phyloP scores from a whole-genome alignment of 2,797 vertebrate genomes.

The Chiroxiphia lanceolata region DNA sequence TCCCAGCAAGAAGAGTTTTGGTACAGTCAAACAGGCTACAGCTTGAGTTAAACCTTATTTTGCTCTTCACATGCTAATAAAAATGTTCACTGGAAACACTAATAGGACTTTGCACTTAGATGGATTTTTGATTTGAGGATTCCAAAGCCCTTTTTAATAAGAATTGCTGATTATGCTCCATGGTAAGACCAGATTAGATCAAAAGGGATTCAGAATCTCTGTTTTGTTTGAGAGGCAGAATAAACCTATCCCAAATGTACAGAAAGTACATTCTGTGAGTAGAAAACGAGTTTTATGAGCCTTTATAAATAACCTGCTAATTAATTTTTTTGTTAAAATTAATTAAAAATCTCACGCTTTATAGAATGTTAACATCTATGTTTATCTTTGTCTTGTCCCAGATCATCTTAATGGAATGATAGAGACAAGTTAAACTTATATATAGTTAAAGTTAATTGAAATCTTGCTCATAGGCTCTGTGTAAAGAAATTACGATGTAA shows the following conservation, averaged over 20 bases:
- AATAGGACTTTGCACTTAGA: background rate
- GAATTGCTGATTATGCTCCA: background rate
- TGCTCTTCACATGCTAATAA: background rate
- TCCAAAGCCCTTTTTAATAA: background rate
- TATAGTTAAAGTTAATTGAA: conserved; percentile 52
- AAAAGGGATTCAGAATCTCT: background rate
- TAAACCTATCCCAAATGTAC: background rate
- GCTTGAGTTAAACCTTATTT: background rate
- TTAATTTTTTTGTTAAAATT: conserved; percentile 19
- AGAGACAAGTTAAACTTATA: background rate
- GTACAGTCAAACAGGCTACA: background rate
- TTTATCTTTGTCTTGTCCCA: conserved; percentile 43
- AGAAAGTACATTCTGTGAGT: background rate
- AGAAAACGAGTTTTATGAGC: background rate
- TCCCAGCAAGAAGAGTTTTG: background rate
- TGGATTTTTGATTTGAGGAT: background rate
- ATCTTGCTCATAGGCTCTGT: background rate
- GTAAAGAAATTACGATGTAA: conserved; percentile 29
- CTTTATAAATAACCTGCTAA: conserved; percentile 34
- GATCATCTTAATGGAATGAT: background rate
- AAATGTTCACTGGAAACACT: background rate
- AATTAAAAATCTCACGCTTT: conserved; percentile 26
- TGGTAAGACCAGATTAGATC: background rate
- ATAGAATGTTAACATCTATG: background rate
- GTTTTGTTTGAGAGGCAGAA: background rate